phyloP scores from a whole-genome alignment of 2,888 invertebrate genomes.

The Drosophila eohydei region DNA sequence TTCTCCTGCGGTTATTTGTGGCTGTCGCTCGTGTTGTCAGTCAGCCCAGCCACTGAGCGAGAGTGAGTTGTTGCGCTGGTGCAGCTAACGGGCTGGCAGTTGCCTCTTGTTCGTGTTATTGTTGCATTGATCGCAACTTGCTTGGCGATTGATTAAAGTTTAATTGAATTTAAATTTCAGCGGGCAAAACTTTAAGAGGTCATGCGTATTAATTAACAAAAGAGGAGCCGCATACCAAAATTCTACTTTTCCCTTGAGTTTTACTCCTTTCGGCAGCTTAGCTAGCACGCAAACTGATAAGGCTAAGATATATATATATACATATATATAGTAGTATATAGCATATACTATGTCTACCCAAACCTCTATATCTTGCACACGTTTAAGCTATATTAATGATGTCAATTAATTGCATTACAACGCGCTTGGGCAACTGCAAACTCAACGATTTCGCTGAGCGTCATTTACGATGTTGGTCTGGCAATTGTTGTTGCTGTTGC shows the following conservation, averaged over 20 bases:
- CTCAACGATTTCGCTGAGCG: constrained; percentile 24
- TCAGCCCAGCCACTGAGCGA: constrained; percentile 25
- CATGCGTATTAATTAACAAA: constrained; percentile 39
- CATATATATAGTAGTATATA: not conserved
- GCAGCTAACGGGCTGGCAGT: constrained; percentile 32
- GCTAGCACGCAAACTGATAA: constrained; percentile 56
- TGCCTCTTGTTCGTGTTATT: constrained; percentile 12
- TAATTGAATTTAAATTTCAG: constrained; percentile 63
- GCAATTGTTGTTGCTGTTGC: constrained; percentile 12
- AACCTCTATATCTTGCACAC: constrained; percentile 10
- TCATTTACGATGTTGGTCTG: constrained; percentile 27
- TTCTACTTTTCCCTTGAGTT: constrained; percentile 26
- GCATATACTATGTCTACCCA: not conserved
- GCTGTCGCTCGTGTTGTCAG: constrained; percentile 72
- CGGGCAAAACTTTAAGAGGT: constrained; percentile 34
- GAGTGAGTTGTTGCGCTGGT: not conserved
- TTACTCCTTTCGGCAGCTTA: constrained; percentile 42
- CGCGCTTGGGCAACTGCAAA: constrained; percentile 35
- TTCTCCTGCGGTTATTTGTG: constrained; percentile 79
- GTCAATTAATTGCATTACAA: constrained; percentile 63
- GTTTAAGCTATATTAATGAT: constrained; percentile 68
- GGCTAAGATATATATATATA: not conserved
- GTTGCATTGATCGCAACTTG: constrained; percentile 40
- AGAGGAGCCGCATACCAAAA: not conserved
- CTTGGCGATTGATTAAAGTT: constrained; percentile 69